phyloP scores from a whole-genome alignment of 2,113 vertebrate genomes.

The Pterocles gutturalis region DNA sequence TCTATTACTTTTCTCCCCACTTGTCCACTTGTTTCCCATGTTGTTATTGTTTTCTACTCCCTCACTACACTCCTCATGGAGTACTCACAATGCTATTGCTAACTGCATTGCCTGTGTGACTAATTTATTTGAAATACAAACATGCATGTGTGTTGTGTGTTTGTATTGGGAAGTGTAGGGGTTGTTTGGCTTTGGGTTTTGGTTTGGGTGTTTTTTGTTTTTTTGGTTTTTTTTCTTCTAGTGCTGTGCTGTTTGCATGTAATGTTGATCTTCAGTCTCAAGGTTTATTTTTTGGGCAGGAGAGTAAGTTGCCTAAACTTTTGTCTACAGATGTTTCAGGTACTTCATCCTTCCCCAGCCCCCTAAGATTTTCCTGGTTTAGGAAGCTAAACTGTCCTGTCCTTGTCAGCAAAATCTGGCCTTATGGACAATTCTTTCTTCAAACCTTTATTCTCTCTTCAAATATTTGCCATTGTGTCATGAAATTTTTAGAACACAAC shows the following conservation, averaged over 20 bases:
- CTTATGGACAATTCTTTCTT: background rate
- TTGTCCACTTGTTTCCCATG: background rate
- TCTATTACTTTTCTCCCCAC: background rate
- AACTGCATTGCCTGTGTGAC: background rate
- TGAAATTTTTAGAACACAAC: background rate
- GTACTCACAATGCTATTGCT: background rate
- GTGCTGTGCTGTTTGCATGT: background rate
- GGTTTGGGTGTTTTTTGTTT: background rate
- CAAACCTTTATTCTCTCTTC: background rate
- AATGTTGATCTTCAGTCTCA: background rate
- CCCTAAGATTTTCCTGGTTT: background rate
- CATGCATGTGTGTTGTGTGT: background rate
- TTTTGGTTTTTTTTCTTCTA: background rate
- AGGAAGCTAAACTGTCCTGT: background rate
- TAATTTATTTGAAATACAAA: background rate
- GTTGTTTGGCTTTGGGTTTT: background rate
- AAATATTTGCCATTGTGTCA: background rate
- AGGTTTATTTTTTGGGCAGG: background rate
- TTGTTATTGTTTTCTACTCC: background rate
- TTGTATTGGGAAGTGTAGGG: background rate
- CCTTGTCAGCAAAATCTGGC: background rate
- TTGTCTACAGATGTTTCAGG: background rate
- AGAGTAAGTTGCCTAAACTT: background rate
- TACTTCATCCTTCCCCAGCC: background rate
- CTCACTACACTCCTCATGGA: background rate